Base-by-base conservation (phyloP, 1,140 invertebrate species). In the Rhysida immarginata region DNA sequence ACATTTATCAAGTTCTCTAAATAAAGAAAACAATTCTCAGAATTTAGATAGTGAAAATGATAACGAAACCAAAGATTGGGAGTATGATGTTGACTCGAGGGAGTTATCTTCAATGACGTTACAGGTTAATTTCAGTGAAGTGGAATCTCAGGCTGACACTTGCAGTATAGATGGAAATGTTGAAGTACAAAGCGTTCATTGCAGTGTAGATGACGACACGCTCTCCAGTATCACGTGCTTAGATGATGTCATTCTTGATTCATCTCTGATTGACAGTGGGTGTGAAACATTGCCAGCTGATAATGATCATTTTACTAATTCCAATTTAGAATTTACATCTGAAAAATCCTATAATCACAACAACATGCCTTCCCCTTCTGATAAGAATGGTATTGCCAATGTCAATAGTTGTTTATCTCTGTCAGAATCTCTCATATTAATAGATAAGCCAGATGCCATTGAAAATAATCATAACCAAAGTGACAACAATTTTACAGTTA, bases 161-260 rank as follows among this genome's bases (percentile, higher is more conserved):
- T n/a, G n/a, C n/a, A n/a, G n/a, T n/a, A 46, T 46, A 18, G 44
- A 46, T 20, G 44, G 8, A 20, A 46, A 46, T 20, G 44, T 27
- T 8, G 49, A 51, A 51, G 26, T 25, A 11, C 49, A 51, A 26
- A 51, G 49, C 26, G 24, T 51, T 13, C 49, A 51, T 20, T 51
- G 49, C 35, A 26, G 56, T 42, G 20, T 58, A 52, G 23, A 46
- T 58, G 35, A 53, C 44, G 48, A 58, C 59, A 2, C 43, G 48
- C 0, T 58, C 46, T 0, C 26, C 35, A n/a, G 41, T 48, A 23
- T 56, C 53, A n/a, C 56, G 81, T 44, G 20, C 23, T 48, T 23
- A 24, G 54, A 26, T 2, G 54, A 48, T 16, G 42, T 43, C 13
- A 2, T 29, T 26, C 18, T 11, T 16, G 3, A n/a, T 26, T 16